Evolutionary conservation across 2,113 vertebrate genomes (phyloP).

Genomic region (Macheiramphus alcinus): DNA sequence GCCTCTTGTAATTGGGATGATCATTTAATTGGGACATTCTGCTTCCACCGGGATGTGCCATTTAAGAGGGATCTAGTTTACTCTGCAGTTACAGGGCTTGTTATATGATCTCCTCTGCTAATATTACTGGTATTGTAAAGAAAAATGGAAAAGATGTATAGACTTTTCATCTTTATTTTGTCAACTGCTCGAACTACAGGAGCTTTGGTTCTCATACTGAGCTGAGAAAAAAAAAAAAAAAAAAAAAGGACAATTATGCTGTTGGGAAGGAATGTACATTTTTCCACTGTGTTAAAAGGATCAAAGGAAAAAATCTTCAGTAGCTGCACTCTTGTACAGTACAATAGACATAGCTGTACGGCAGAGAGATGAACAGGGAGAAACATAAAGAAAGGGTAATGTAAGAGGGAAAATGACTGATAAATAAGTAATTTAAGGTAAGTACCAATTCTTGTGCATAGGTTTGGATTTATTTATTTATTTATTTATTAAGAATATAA

Average conservation of each 20-base stretch:
- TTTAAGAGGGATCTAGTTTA: conserved; percentile 42
- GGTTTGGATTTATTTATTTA: neutral
- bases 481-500: neutral
- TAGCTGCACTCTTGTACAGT: neutral
- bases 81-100: neutral
- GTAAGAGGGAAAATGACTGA: neutral
- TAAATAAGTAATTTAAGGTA: neutral
- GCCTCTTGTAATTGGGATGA: conserved; percentile 58
- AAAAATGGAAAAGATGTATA: conserved; percentile 9
- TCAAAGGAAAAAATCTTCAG: conserved; percentile 3
- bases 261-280: neutral
- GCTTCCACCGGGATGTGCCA: conserved; percentile 15
- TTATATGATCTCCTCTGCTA: conserved; percentile 5
- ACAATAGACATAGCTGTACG: neutral
- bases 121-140: neutral
- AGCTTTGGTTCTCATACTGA: neutral
- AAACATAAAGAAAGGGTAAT: neutral
- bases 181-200: neutral
- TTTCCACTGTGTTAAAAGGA: neutral
- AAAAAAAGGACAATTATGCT: neutral
- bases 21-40: conserved; percentile 65
- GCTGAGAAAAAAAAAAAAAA: neutral
- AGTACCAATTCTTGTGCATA: neutral
- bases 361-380: neutral
- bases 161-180: conserved; percentile 34